These are phyloP conservation scores for Yponomeuta malinellus DNA, from an alignment of 2,888 invertebrate species.

Conservation along the genomic window DNA sequence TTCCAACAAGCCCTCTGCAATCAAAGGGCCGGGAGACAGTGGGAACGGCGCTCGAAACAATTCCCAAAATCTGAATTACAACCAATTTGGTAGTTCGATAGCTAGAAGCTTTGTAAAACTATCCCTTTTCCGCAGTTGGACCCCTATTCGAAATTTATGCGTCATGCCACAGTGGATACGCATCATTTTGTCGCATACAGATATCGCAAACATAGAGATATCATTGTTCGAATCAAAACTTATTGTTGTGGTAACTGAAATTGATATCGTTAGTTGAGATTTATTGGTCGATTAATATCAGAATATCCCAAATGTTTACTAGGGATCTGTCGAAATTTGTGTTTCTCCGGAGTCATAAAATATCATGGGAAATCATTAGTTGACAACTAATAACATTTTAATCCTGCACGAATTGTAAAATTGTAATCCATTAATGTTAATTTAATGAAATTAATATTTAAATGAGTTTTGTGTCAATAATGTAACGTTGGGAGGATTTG, in stretches of 20 bases:
- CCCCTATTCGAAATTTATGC: conserved; percentile 17
- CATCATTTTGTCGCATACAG: conserved; percentile 5
- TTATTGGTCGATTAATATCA: conserved; percentile 19
- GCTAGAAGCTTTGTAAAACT: conserved; percentile 52
- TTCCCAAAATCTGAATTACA: conserved; percentile 55
- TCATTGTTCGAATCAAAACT: conserved; percentile 55
- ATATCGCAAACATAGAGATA: conserved; percentile 39
- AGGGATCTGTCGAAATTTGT: neutral
- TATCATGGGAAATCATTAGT: neutral
- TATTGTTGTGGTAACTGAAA: conserved; percentile 40
- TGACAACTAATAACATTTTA: neutral
- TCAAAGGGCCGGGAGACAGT: conserved; percentile 47
- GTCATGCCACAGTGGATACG: conserved; percentile 37
- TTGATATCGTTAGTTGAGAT: conserved; percentile 17
- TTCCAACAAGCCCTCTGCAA: conserved; percentile 33
- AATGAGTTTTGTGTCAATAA: conserved; percentile 50
- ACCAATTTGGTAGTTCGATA: conserved; percentile 48
- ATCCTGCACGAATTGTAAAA: neutral
- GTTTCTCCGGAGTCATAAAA: neutral
- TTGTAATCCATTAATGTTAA: neutral
- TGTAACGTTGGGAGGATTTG: conserved; percentile 51
- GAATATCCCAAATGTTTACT: conserved; percentile 18
- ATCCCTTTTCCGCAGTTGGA: conserved; percentile 34
- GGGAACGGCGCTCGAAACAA: conserved; percentile 48
- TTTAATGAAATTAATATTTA: conserved; percentile 22